Base-by-base conservation (phyloP, 1,140 invertebrate species). In the Linepithema humile region DNA sequence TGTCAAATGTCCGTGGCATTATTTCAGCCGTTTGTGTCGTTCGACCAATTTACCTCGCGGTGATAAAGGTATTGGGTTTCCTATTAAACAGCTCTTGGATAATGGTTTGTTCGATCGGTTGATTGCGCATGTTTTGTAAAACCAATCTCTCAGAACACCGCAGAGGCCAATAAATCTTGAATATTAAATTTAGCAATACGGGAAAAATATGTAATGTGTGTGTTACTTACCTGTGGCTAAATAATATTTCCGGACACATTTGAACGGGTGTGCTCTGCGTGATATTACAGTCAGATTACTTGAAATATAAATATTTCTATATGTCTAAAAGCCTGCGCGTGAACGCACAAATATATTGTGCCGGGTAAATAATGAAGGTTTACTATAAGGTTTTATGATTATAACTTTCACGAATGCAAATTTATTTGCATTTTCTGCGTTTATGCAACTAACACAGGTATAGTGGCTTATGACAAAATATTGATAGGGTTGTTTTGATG, bases 21-120 rank as follows among this genome's bases (percentile, higher is more conserved):
- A 67, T 78, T 78, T 77, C 74, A 77, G 53, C n/a, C n/a, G n/a
- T n/a, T 77, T 78, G 62, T 78, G 62, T 53, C 23, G 62, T 67
- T 65, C 60, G 74, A 67, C 67, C 45, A 50, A 32, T 78, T 78
- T 78, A 67, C 45, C 74, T 78, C 32, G 23, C 60, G 23, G 45
- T 45, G 62, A 78, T 78, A 78, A 67, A 23, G 17, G 62, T 78
- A 78, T 78, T 78, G 74, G 35, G 32, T 78, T 78, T 78, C 74
- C 74, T 67, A 67, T 78, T 67, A 78, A 78, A 78, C 62, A 35
- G 45, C 32, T 78, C 48, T 53, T 78, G 32, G 32, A 67, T 67
- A 78, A 78, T 78, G 62, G 45, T 53, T 67, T 20, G 43, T 12
- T 67, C 74, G 35, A 67, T 78, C 32, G 62, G 35, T 67, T 55